Conservation (phyloP, 2,888 invertebrate genomes). For the Yponomeuta sedellus region DNA sequence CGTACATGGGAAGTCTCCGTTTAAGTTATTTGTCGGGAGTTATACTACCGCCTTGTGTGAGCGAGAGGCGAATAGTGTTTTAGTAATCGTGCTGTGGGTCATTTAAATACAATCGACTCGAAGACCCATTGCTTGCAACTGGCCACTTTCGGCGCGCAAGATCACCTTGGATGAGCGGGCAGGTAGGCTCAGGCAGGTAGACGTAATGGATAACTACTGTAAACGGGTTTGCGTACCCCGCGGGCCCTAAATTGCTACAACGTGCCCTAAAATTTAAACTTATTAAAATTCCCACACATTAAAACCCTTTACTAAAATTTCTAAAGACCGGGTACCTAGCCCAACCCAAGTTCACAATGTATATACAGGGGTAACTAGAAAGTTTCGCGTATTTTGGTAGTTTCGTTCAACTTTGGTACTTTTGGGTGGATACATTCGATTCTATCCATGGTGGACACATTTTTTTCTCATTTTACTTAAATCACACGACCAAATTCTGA, state of each 20-base stretch:
- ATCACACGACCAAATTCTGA: too few relatives aligned
- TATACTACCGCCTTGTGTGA: too few relatives aligned
- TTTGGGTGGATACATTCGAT: neutral
- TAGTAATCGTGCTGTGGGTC: neutral
- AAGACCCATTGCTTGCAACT: constrained; percentile 45
- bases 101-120: neutral
- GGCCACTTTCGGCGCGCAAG: constrained; percentile 38
- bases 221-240: constrained; percentile 56
- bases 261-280: constrained; percentile 16
- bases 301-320: constrained; percentile 37
- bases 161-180: neutral
- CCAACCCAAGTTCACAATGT: neutral
- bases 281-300: constrained; percentile 5
- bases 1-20: too few relatives aligned
- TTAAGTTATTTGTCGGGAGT: too few relatives aligned
- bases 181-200: neutral
- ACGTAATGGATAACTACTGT: constrained; percentile 41
- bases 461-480: too few relatives aligned
- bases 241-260: constrained; percentile 18
- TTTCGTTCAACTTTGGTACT: neutral
- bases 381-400: neutral
- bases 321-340: constrained; percentile 24
- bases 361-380: neutral
- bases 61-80: too few relatives aligned
- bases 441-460: neutral